Evolutionary conservation across 1,140 invertebrate genomes (phyloP).

Genomic region (Leptopilina clavipes): DNA sequence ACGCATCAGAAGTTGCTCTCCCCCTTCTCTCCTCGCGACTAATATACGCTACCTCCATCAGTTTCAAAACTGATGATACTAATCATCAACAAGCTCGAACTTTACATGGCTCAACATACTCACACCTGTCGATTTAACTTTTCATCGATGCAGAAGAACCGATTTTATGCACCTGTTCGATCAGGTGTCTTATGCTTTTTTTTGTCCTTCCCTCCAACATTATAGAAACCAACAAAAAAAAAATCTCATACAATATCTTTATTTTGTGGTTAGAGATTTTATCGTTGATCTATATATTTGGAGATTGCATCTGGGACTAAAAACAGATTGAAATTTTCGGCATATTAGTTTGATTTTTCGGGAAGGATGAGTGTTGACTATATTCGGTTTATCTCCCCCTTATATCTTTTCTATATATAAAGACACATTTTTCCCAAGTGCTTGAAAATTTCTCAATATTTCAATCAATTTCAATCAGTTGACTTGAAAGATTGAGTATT

Average conservation of each 20-base stretch:
- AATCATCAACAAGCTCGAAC: conserved; percentile 45
- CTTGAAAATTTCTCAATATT: too few relatives aligned
- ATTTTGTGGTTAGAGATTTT: neutral
- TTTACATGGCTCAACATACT: conserved; percentile 24
- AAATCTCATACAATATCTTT: neutral
- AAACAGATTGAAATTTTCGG: too few relatives aligned
- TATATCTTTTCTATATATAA: too few relatives aligned
- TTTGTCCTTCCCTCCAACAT: neutral
- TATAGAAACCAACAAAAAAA: neutral
- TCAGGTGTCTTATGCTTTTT: neutral
- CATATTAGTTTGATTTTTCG: too few relatives aligned
- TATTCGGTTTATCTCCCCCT: too few relatives aligned
- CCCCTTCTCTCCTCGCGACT: conserved; percentile 29
- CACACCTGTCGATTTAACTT: conserved; percentile 26
- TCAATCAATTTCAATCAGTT: too few relatives aligned
- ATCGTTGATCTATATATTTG: too few relatives aligned
- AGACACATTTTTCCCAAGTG: too few relatives aligned
- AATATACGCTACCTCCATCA: conserved; percentile 37
- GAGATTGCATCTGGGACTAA: too few relatives aligned
- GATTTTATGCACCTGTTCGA: conserved; percentile 9
- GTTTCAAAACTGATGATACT: conserved; percentile 50
- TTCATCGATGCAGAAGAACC: conserved; percentile 13
- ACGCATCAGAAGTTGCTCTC: conserved; percentile 67
- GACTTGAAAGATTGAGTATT: too few relatives aligned
- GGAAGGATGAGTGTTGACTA: too few relatives aligned